Percentiles rank a stretch among this genome's conserved stretches.
These are phyloP conservation scores for Scelioninae gen. 2 DNA, from an alignment of 2,888 invertebrate genomes.

Conservation along the genomic window DNA sequence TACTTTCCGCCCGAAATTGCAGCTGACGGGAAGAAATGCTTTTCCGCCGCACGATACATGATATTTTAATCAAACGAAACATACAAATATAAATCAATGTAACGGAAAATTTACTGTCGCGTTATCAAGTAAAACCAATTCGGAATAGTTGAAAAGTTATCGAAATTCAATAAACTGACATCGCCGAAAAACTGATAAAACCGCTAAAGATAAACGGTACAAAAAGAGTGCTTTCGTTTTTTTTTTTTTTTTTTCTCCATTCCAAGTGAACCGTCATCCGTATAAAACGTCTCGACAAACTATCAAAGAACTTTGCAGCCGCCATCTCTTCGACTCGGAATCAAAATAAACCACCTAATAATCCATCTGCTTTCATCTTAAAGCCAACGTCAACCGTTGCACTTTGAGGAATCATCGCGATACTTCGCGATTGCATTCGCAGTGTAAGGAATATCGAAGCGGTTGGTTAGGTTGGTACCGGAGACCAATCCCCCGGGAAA, in stretches of 20 bases:
- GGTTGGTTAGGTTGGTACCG: conserved; percentile 2
- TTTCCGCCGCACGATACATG: too few relatives aligned
- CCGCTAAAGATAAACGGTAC: conserved; percentile 29
- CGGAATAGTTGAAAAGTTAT: conserved; percentile 42
- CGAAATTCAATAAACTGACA: conserved; percentile 46
- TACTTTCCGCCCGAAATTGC: too few relatives aligned
- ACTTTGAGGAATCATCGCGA: background rate
- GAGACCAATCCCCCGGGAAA: too few relatives aligned
- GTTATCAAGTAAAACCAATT: conserved; percentile 21
- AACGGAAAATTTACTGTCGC: conserved; percentile 32
- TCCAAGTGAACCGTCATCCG: conserved; percentile 32
- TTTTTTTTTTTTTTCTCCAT: too few relatives aligned
- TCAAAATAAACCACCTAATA: conserved; percentile 23
- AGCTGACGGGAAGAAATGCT: too few relatives aligned
- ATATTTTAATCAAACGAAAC: background rate
- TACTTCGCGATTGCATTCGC: background rate
- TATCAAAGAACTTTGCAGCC: conserved; percentile 25
- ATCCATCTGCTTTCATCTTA: conserved; percentile 15
- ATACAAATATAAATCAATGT: conserved; percentile 18
- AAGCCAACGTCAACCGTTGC: background rate
- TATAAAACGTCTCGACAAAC: conserved; percentile 43
- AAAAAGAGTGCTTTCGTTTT: conserved; percentile 25
- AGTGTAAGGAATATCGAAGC: conserved; percentile 10
- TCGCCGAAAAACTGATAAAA: conserved; percentile 28
- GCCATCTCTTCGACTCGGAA: conserved; percentile 2